Conservation (phyloP, 1,140 invertebrate species). For the Diuraphis noxia region DNA sequence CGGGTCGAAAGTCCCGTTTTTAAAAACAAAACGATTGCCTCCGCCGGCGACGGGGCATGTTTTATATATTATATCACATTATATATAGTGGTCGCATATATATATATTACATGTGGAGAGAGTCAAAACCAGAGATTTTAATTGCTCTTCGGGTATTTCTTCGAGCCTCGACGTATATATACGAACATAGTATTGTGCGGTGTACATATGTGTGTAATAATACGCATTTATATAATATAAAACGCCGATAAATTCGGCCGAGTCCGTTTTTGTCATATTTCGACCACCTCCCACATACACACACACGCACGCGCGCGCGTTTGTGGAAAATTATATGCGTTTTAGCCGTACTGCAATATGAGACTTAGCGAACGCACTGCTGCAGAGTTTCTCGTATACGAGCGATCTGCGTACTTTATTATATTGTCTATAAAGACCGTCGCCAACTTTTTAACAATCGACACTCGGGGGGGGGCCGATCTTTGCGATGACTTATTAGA, state of each 20-base stretch:
- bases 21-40: slow-evolving; percentile 39
- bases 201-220: background rate
- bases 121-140: slow-evolving; percentile 48
- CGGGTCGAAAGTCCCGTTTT: slow-evolving; percentile 45
- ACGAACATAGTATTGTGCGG: background rate
- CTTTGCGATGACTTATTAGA: slow-evolving; percentile 18
- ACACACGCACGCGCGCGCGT: background rate
- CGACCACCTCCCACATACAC: slow-evolving; percentile 7
- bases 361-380: background rate
- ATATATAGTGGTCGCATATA: background rate
- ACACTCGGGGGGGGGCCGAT: background rate
- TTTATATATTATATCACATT: slow-evolving; percentile 3
- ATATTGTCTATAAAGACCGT: background rate
- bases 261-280: slow-evolving; percentile 43
- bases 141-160: slow-evolving; percentile 40
- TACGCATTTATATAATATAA: background rate
- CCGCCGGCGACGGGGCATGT: background rate
- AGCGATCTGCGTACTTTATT: no score
- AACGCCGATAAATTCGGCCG: slow-evolving; percentile 14
- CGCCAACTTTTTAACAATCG: slow-evolving; percentile 24
- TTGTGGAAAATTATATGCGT: background rate
- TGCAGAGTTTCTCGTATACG: background rate
- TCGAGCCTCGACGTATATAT: background rate
- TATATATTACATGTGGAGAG: background rate
- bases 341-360: background rate